Conservation (phyloP, 2,888 invertebrate species). For the Dynastes grantii region DNA sequence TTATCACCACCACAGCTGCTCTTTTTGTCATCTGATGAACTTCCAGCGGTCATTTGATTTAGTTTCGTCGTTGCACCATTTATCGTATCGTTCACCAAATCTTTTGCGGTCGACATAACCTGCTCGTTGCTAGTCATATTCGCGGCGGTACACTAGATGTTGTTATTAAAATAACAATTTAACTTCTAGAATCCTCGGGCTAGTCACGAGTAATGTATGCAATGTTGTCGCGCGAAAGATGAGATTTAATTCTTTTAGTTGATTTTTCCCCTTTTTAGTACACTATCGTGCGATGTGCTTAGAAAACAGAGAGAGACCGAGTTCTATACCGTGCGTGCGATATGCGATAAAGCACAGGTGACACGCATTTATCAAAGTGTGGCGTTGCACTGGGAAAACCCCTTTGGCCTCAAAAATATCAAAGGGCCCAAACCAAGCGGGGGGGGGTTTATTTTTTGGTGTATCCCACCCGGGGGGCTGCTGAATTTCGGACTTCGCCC, state of each 20-base stretch:
- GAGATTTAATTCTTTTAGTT: background rate
- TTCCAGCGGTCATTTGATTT: slow-evolving; percentile 58
- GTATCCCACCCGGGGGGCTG: slow-evolving; percentile 43
- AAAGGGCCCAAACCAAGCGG: no score
- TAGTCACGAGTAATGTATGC: background rate
- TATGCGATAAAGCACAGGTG: slow-evolving; percentile 43
- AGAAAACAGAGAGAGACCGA: background rate
- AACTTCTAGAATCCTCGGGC: background rate
- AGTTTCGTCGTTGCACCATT: slow-evolving; percentile 65
- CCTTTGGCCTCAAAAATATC: no score
- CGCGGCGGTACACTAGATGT: slow-evolving; percentile 14
- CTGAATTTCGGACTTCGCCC: slow-evolving; percentile 51
- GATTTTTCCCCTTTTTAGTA: slow-evolving; percentile 4
- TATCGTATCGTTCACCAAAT: slow-evolving; percentile 67
- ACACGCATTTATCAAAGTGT: slow-evolving; percentile 52
- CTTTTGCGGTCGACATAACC: slow-evolving; percentile 63
- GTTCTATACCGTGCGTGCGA: slow-evolving; percentile 6
- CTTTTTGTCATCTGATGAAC: slow-evolving; percentile 36
- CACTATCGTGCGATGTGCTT: background rate
- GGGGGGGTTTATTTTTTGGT: slow-evolving; percentile 16
- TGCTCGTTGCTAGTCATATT: slow-evolving; percentile 57
- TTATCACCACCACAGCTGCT: slow-evolving; percentile 59
- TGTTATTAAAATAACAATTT: slow-evolving; percentile 9
- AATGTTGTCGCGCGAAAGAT: background rate
- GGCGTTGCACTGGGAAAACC: slow-evolving; percentile 57